Percentiles rank a stretch among this genome's conserved stretches.
These are phyloP conservation scores for Zonotrichia leucophrys DNA, from an alignment of 2,113 vertebrate species.

Conservation along the genomic window DNA sequence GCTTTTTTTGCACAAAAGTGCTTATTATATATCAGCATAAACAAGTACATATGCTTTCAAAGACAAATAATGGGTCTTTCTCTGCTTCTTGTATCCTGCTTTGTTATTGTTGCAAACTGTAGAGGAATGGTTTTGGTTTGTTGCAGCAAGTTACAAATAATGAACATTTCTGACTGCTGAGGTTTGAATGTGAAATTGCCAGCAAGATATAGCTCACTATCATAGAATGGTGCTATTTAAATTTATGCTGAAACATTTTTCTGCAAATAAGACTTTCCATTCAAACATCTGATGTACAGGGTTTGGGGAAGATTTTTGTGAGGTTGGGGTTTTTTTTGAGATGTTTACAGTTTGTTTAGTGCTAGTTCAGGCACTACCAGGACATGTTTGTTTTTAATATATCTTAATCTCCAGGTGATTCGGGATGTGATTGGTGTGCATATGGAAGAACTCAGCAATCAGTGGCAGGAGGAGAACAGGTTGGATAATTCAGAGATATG, in stretches of 20 bases:
- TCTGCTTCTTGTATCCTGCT: background rate
- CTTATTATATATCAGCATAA: background rate
- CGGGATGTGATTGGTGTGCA: constrained; percentile 93
- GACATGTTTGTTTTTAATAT: background rate
- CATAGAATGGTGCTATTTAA: background rate
- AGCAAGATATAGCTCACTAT: background rate
- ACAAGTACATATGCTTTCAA: background rate
- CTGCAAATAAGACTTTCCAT: background rate
- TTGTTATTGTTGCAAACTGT: background rate
- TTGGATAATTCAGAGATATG: constrained; percentile 54
- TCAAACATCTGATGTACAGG: background rate
- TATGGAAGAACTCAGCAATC: constrained; percentile 86
- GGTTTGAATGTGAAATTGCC: background rate
- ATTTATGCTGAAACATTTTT: background rate
- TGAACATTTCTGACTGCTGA: background rate
- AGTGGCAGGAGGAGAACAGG: constrained; percentile 84
- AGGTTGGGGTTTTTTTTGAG: background rate
- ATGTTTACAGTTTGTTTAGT: background rate
- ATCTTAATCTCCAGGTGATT: constrained; percentile 80
- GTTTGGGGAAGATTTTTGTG: no score
- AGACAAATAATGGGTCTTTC: background rate
- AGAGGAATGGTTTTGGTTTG: background rate
- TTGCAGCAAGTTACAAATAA: background rate
- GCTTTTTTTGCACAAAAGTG: background rate
- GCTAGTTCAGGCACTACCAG: background rate